phyloP scores from a whole-genome alignment of 1,140 invertebrate genomes.

The Planococcus citri region DNA sequence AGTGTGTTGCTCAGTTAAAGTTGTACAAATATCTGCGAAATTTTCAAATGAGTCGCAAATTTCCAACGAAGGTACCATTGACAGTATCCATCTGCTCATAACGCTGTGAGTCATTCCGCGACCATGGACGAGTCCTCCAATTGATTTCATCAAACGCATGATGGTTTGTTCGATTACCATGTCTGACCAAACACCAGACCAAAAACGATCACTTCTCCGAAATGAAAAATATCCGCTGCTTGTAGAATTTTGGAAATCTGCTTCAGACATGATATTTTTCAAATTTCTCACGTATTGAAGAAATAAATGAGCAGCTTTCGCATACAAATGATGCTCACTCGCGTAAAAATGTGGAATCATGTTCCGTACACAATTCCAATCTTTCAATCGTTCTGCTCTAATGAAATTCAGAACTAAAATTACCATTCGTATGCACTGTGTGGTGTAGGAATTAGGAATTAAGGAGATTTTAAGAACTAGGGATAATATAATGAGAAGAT shows the following conservation, averaged over 20 bases:
- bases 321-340: slow-evolving; percentile 29
- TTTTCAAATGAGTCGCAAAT: background rate
- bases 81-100: slow-evolving; percentile 33
- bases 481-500: no score
- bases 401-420: slow-evolving; percentile 33
- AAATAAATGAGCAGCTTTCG: slow-evolving; percentile 24
- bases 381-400: slow-evolving; percentile 31
- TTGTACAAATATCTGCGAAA: background rate
- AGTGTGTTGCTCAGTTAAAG: background rate
- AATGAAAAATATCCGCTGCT: slow-evolving; percentile 32
- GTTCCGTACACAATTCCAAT: slow-evolving; percentile 32
- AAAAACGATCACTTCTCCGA: slow-evolving; percentile 32
- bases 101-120: slow-evolving; percentile 33
- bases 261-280: background rate
- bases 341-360: slow-evolving; percentile 37
- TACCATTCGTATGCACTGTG: slow-evolving; percentile 36
- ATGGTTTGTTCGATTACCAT: slow-evolving; percentile 34
- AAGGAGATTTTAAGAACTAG: no score
- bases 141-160: slow-evolving; percentile 36
- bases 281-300: slow-evolving; percentile 21
- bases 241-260: slow-evolving; percentile 27
- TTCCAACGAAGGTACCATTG: background rate
- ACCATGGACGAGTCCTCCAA: slow-evolving; percentile 32
- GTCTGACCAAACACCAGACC: slow-evolving; percentile 33
- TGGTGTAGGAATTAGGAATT: no score